phyloP scores from a whole-genome alignment of 1,140 invertebrate genomes.

The Bombus pascuorum region DNA sequence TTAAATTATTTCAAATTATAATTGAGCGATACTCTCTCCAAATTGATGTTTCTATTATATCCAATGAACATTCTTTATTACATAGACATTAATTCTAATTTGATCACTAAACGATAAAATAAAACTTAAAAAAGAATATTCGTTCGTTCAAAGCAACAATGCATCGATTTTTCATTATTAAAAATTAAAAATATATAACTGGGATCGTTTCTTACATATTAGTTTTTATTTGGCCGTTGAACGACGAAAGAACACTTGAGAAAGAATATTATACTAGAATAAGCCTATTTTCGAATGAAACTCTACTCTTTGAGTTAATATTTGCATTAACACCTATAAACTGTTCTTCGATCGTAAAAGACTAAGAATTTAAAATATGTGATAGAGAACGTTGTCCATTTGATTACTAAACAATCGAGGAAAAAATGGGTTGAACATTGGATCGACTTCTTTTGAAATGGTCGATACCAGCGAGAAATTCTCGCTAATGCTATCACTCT shows the following conservation, averaged over 20 bases:
- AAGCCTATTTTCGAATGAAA: too few species aligned
- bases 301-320: neutral
- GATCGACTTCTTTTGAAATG: neutral
- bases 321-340: neutral
- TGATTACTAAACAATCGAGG: neutral
- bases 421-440: neutral
- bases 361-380: too few species aligned
- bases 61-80: neutral
- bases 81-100: neutral
- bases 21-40: neutral
- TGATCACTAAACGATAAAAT: neutral
- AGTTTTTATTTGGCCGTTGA: too few species aligned
- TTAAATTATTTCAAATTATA: neutral
- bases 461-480: neutral
- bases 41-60: neutral
- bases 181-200: too few species aligned
- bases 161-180: too few species aligned
- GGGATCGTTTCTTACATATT: too few species aligned
- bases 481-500: constrained; percentile 20
- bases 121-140: neutral
- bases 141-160: neutral
- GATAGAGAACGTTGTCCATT: too few species aligned
- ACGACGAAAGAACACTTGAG: too few species aligned
- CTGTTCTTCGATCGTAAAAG: neutral
- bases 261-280: too few species aligned